phyloP scores from a whole-genome alignment of 35 echinoderm and acorn worm genomes.

The Apostichopus californicus region DNA sequence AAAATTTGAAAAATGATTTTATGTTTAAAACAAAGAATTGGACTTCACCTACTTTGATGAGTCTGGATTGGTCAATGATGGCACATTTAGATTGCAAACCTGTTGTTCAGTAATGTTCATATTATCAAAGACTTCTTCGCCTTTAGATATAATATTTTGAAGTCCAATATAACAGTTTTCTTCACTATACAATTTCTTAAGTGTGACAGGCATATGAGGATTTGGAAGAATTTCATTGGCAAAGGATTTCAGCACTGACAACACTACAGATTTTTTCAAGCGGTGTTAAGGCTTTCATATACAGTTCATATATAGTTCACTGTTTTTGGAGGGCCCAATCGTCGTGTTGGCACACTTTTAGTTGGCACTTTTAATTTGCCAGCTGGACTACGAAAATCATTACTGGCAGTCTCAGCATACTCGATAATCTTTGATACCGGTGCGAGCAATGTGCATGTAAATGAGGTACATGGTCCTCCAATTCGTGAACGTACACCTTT shows the following conservation, averaged over 20 bases:
- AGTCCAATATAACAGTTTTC: too few relatives aligned
- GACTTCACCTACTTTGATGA: too few relatives aligned
- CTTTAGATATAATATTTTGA: too few relatives aligned
- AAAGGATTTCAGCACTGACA: neutral
- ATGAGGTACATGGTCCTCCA: neutral
- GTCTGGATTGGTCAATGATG: too few relatives aligned
- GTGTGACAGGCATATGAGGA: too few relatives aligned
- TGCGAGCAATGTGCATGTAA: neutral
- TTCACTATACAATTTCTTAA: too few relatives aligned
- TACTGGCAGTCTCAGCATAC: neutral
- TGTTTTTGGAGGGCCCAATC: neutral
- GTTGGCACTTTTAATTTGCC: neutral
- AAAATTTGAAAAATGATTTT: too few relatives aligned
- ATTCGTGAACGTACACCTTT: neutral
- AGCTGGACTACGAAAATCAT: neutral
- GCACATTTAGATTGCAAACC: too few relatives aligned
- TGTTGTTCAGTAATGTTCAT: too few relatives aligned
- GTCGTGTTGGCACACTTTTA: neutral
- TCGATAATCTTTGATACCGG: neutral
- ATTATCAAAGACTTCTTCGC: too few relatives aligned
- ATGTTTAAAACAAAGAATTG: too few relatives aligned
- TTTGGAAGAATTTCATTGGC: neutral
- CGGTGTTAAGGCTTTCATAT: neutral
- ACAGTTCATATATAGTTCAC: neutral
- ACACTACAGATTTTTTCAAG: neutral